These are phyloP conservation scores for Ctenoplectra terminalis DNA, from an alignment of 1,140 invertebrate genomes.

Conservation along the genomic window DNA sequence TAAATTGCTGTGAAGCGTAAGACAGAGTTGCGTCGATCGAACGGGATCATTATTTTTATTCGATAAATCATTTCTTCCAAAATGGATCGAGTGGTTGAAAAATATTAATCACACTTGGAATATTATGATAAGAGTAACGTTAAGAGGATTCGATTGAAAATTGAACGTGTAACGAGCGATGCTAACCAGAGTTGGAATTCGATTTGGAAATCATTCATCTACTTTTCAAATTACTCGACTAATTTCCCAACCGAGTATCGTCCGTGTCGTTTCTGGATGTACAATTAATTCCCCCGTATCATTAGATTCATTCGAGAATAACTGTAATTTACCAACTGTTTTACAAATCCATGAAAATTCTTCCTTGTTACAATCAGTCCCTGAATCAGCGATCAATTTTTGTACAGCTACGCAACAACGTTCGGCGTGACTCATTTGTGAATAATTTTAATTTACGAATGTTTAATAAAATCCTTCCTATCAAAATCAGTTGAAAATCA, in stretches of 20 bases:
- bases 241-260: background rate
- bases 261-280: background rate
- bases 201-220: background rate
- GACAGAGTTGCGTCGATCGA: no score
- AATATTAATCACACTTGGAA: background rate
- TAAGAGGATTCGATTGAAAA: background rate
- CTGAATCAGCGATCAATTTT: no score
- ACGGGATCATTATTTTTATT: no score
- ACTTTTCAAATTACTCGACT: conserved; percentile 8
- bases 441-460: background rate
- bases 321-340: background rate
- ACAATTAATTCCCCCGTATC: background rate
- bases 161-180: background rate
- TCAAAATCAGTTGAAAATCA: no score
- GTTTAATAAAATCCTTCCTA: no score
- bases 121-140: background rate
- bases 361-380: no score
- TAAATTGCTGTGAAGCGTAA: no score
- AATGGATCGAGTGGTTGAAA: no score
- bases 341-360: no score
- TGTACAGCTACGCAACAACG: no score
- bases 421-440: no score
- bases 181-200: background rate
- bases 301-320: background rate
- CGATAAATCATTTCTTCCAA: no score